Evolutionary conservation across 2,888 invertebrate genomes (phyloP), one percentile per base, ranked within the genome.

Genomic region (Chrysodeixis includens): DNA sequence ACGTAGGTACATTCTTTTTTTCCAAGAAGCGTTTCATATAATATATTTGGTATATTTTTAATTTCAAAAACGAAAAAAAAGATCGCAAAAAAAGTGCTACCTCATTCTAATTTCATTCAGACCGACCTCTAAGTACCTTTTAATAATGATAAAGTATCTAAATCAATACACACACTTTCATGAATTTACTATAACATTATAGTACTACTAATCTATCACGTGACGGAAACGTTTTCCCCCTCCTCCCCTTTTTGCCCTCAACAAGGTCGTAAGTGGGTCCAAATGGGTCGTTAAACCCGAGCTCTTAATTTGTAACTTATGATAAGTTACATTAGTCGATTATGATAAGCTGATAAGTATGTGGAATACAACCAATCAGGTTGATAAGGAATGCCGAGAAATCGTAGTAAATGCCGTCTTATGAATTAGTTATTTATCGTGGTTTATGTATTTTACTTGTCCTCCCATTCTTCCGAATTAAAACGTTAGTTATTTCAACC

Each of bases 231-330:
- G 51, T 20, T 49, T 49, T 49, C 18, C 35, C 10, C 26, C 4
- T 53, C n/a, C 64, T 66, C 55, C 66, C 46, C 26, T 10, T 40
- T 46, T 46, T 68, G 59, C 53, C 53, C 55, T 12, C 16, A 68
- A 72, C 69, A 79, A 79, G 80, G 79, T 78, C 80, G 18, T 14
- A 71, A 58, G 57, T 72, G 18, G 49, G 56, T 60, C 55, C 66
- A 40, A 14, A 35, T 69, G 40, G 80, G 79, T 79, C 80, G 66
- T 78, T 79, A 79, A 78, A 79, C 79, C 59, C 62, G n/a, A 53
- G 7, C 62, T 56, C 64, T 61, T 58, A 60, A 44, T 26, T 22
- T n/a, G 26, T 56, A 70, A 65, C 66, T 46, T 8, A 46, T 20
- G 74, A 56, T 74, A 74, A 18, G 53, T 49, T 51, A 63, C 62